Percentiles rank a stretch among this genome's conserved stretches.
Evolutionary conservation across 2,888 invertebrate species (phyloP).

Genomic region (Agonopterix subpropinquella): DNA sequence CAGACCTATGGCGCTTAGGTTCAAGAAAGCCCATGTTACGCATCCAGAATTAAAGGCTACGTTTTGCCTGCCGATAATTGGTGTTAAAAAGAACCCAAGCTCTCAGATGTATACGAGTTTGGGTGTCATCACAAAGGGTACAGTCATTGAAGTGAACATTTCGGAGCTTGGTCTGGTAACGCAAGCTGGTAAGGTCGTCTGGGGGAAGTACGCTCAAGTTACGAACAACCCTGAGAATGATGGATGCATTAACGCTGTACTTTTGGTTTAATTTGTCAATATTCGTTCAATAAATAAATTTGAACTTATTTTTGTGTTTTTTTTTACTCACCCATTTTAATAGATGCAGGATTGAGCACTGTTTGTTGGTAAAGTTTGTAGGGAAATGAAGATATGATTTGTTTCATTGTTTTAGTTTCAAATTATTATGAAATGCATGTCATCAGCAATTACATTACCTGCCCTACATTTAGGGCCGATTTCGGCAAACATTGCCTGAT

Average conservation of each 20-base stretch:
- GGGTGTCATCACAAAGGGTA: slow-evolving; percentile 99
- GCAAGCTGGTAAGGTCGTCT: slow-evolving; percentile 98
- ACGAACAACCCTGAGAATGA: slow-evolving; percentile 99
- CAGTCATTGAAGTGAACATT: slow-evolving; percentile 98
- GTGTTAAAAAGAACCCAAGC: slow-evolving; percentile 99
- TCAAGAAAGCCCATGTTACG: slow-evolving; percentile 98
- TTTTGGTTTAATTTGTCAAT: slow-evolving; percentile 84
- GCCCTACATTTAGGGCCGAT: too few relatives aligned
- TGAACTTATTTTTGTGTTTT: slow-evolving; percentile 13
- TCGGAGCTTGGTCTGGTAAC: slow-evolving; percentile 99
- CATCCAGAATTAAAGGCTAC: slow-evolving; percentile 99
- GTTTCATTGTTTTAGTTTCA: too few relatives aligned
- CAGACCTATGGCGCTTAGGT: slow-evolving; percentile 96
- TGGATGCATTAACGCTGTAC: slow-evolving; percentile 98
- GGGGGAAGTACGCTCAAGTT: slow-evolving; percentile 99
- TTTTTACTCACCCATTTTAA: neutral
- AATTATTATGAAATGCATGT: too few relatives aligned
- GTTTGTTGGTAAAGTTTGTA: neutral
- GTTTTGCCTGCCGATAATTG: slow-evolving; percentile 97
- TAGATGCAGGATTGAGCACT: neutral
- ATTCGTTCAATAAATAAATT: slow-evolving; percentile 22
- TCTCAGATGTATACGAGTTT: slow-evolving; percentile 97
- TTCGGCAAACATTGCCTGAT: too few relatives aligned
- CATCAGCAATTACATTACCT: too few relatives aligned
- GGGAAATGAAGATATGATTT: too few relatives aligned